Evolutionary conservation across 2,797 vertebrate genomes (phyloP).

Genomic region (Discoglossus pictus): DNA sequence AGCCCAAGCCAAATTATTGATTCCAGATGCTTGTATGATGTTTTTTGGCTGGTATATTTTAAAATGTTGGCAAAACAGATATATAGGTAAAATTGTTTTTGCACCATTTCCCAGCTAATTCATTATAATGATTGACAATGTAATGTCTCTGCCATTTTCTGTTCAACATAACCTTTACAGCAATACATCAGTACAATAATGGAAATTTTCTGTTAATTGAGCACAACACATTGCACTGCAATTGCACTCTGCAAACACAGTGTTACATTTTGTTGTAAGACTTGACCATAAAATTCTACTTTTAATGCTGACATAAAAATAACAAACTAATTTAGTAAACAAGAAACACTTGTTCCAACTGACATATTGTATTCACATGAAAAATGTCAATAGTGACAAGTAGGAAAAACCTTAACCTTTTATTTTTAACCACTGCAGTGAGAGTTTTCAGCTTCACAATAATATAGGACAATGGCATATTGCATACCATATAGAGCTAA

Average conservation of each 20-base stretch:
- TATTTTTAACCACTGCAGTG: too few relatives aligned
- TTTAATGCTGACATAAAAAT: too few relatives aligned
- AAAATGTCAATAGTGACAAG: too few relatives aligned
- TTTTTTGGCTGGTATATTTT: constrained; percentile 26
- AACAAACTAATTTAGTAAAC: not conserved
- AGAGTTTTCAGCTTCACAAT: too few relatives aligned
- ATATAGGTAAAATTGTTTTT: constrained; percentile 28
- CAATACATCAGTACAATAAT: constrained; percentile 2
- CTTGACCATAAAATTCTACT: too few relatives aligned
- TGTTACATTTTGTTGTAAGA: too few relatives aligned
- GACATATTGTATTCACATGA: not conserved
- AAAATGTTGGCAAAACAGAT: constrained; percentile 18
- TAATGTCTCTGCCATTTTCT: not conserved
- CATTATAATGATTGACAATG: constrained; percentile 20
- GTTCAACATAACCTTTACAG: not conserved
- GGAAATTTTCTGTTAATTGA: not conserved
- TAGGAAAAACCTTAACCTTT: too few relatives aligned
- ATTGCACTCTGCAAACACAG: too few relatives aligned
- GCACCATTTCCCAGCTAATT: constrained; percentile 11
- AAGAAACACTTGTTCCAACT: not conserved
- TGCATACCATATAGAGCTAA: too few relatives aligned
- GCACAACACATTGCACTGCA: not conserved
- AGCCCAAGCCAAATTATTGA: constrained; percentile 42
- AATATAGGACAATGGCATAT: too few relatives aligned
- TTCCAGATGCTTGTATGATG: constrained; percentile 45